Percentiles rank a stretch among this genome's conserved stretches.
Conservation (phyloP, 2,113 vertebrate genomes). For the Pygoscelis antarcticus region DNA sequence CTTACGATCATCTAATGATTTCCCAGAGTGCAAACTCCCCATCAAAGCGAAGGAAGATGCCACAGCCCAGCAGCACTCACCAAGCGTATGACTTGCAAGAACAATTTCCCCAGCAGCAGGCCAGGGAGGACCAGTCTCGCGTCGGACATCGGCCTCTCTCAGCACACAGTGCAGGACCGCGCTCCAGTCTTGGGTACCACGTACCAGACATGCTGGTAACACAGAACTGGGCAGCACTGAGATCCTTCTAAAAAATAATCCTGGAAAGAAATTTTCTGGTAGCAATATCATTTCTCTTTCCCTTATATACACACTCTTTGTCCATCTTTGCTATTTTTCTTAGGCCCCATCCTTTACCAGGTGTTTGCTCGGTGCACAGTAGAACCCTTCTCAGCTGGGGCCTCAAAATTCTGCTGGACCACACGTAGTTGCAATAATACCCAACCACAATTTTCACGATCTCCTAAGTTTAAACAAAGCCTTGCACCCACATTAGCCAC, state of each 20-base stretch:
- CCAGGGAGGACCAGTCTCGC: background rate
- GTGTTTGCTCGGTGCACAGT: background rate
- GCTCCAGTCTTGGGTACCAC: fast-evolving
- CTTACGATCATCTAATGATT: background rate
- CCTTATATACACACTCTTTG: too few species aligned
- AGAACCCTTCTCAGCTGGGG: background rate
- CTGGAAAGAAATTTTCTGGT: background rate
- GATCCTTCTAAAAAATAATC: background rate
- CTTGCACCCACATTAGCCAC: background rate
- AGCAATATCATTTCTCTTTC: background rate
- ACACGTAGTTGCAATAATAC: fast-evolving
- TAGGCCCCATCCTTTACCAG: background rate
- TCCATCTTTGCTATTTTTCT: background rate
- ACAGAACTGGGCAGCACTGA: background rate
- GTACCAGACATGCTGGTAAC: fast-evolving
- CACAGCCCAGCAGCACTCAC: background rate
- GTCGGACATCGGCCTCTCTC: background rate
- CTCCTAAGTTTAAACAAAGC: background rate
- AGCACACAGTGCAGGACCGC: background rate
- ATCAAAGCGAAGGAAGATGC: background rate
- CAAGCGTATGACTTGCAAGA: background rate
- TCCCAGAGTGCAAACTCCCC: background rate
- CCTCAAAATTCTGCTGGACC: background rate
- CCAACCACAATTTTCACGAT: background rate
- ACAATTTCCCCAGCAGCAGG: background rate